Evolutionary conservation across 2,113 vertebrate species (phyloP), one percentile per base, ranked within the genome.

Genomic region (Paralichthys olivaceus): DNA sequence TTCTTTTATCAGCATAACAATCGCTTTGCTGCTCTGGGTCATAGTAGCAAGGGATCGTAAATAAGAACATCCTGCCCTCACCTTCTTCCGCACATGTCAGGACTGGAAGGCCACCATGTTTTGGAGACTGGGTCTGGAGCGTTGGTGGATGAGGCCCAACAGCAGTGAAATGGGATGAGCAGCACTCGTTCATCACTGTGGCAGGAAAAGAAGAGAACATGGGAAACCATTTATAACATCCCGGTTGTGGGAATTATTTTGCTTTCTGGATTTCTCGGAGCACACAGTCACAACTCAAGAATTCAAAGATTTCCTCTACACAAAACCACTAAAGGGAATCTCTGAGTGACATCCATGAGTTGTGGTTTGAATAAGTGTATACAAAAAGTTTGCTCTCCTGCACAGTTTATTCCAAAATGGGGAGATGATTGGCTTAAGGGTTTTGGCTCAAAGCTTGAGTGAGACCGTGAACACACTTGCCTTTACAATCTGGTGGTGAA

Each of bases 21-120:
- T 87, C 19, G 65, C 57, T 58, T 58, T 51, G 54, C 66, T 67
- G 62, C 57, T 77, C 69, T 4, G 72, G 89, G 83, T 84, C 86
- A 69, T 40, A 55, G 79, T 75, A 79, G 81, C 68, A 81, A 49
- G 75, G 58, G 25, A 55, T 7, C 86, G 77, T 82, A 87, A 86
- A 91, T 89, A 87, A 84, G 82, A 87, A 82, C 88, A 92, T 86
- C 90, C 91, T 93, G 83, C 59, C 76, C 56, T 80, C 69, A 89
- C 89, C 82, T 93, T 88, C 17, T 8, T 88, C 86, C 63, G 26
- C 61, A 58, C 62, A 40, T 45, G 25, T 74, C 72, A 54, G 43
- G 55, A 71, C 49, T 69, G 49, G 45, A 22, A 23, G 28, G 68
- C 69, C 58, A 40, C 55, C 62, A 32, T 60, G 17, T 53, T 69